Evolutionary conservation across 2,113 vertebrate genomes (phyloP).

Genomic region (Corynorhinus townsendii): DNA sequence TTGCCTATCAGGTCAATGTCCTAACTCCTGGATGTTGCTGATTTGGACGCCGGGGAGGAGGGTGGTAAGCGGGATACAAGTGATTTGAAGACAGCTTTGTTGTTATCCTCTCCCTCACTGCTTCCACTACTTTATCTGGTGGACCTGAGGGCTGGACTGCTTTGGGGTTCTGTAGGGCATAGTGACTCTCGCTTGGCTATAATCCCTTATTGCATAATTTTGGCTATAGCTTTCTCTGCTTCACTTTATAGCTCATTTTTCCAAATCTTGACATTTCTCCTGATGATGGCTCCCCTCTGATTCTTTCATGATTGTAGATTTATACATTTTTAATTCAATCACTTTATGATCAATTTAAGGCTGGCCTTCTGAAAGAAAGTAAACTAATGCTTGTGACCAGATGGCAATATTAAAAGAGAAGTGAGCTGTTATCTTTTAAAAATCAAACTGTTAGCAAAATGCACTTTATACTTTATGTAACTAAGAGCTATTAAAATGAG

Average conservation of each 20-base stretch:
- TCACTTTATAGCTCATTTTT: not conserved
- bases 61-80: not conserved
- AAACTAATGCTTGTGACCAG: not conserved
- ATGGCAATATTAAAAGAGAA: not conserved
- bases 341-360: not conserved
- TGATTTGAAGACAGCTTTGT: not conserved
- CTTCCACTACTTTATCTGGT: not conserved
- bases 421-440: not conserved
- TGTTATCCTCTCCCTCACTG: not conserved
- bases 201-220: not conserved
- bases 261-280: not conserved
- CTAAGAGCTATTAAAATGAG: slow-evolving; percentile 1
- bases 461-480: not conserved
- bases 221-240: not conserved
- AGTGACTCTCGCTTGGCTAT: not conserved
- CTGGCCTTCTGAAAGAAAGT: not conserved
- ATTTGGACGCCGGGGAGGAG: accelerated
- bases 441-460: not conserved
- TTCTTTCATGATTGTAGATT: not conserved
- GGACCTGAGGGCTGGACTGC: not conserved
- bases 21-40: not conserved
- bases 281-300: not conserved
- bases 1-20: not conserved
- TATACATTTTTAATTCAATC: not conserved
- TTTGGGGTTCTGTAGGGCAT: not conserved